Evolutionary conservation across 2,888 invertebrate species (phyloP), one percentile per base, ranked within the genome.

Genomic region (Oasisia sp.): DNA sequence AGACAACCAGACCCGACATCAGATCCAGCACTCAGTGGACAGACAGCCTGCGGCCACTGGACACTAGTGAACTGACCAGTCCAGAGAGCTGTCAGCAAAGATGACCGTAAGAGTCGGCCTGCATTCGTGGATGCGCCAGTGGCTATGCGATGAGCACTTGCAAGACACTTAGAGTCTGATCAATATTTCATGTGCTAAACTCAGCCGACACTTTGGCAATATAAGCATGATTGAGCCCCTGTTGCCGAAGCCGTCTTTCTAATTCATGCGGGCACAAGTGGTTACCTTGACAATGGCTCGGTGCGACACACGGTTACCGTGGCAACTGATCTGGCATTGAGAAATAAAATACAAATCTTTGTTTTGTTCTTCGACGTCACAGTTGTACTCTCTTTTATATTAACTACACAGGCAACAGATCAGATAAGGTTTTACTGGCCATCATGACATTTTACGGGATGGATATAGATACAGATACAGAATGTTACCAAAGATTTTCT

Each of bases 131-230:
- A 7, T 1, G 27, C 74, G 27, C 74, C 74, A 5, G 27, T 74
- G 74, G 74, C 74, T 1, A 74, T 2, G 1, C 14, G 50, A 27
- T 19, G 27, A 27, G 19, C 19, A 27, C n/a, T 74, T 74, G 74
- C 74, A 74, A 74, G 74, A 74, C 74, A 27, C 74, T 74, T 74
- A 74, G 74, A 74, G 27, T 74, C 74, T 74, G 74, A 74, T 74
- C 74, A 74, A 74, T 74, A 74, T 74, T 74, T 74, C 74, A 74
- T 74, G 74, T 74, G 74, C 74, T 74, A 74, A 74, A 74, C 74
- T 74, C 74, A 27, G 27, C 74, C 27, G 74, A 74, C 14, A 27
- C 74, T n/a, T 19, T n/a, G 19, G 74, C 74, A 74, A 74, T 74
- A 74, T 74, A 74, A 74, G 74, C 74, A 74, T 74, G 74, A 74